Percentiles rank a stretch among this genome's conserved stretches.
Conservation (phyloP, 2,797 vertebrate species). For the Trematomus bernacchii region DNA sequence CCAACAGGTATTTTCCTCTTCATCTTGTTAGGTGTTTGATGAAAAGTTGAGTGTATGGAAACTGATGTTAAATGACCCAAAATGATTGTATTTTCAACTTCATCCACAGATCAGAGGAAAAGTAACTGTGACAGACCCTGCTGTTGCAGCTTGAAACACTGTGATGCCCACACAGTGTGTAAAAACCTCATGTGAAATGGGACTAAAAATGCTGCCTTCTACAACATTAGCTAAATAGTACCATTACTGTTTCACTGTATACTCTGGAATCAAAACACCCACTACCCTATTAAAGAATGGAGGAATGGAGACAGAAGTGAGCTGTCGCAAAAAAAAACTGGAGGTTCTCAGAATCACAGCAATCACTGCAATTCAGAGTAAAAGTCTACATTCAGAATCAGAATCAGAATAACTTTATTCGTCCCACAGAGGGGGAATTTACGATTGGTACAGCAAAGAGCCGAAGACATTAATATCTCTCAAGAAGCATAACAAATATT, state of each 20-base stretch:
- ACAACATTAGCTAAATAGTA: slow-evolving; percentile 42
- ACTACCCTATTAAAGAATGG: slow-evolving; percentile 4
- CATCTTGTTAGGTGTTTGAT: neutral
- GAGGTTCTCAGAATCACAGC: slow-evolving; percentile 26
- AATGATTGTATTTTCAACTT: neutral
- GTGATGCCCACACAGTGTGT: slow-evolving; percentile 8
- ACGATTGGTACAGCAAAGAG: too few relatives aligned
- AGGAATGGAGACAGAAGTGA: slow-evolving; percentile 13
- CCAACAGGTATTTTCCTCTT: slow-evolving; percentile 2
- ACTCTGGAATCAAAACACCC: slow-evolving; percentile 17
- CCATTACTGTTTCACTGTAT: slow-evolving; percentile 30
- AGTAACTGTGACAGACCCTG: slow-evolving; percentile 14
- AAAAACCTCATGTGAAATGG: slow-evolving; percentile 3
- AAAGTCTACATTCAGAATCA: slow-evolving; percentile 18
- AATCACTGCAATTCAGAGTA: slow-evolving; percentile 28
- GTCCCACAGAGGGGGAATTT: too few relatives aligned
- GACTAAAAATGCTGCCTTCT: slow-evolving; percentile 23
- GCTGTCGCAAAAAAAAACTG: slow-evolving; percentile 19
- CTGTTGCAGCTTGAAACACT: slow-evolving; percentile 29
- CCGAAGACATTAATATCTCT: too few relatives aligned
- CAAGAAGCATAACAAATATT: too few relatives aligned
- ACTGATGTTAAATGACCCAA: neutral
- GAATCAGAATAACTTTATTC: too few relatives aligned
- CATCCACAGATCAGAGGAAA: slow-evolving; percentile 9
- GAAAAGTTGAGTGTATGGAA: slow-evolving; percentile 4